Evolutionary conservation across 2,888 invertebrate genomes (phyloP).

Genomic region (Andrena hattorfiana): DNA sequence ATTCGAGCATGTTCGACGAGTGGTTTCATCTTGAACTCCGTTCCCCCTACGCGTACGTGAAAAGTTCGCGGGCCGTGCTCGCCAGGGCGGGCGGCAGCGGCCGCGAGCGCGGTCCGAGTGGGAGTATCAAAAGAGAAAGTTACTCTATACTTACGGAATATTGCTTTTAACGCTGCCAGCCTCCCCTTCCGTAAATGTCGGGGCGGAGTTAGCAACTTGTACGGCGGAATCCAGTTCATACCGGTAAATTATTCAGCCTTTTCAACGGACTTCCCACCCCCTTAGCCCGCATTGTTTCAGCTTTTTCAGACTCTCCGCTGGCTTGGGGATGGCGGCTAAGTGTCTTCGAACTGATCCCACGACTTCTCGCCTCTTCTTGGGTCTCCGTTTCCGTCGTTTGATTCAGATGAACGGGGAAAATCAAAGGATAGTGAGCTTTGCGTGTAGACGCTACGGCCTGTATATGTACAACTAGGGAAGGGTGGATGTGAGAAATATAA

Average conservation of each 20-base stretch:
- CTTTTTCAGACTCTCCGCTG: constrained; percentile 6
- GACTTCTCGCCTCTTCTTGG: background rate
- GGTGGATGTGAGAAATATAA: too few species aligned
- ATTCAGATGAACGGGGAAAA: background rate
- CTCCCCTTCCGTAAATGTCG: constrained; percentile 66
- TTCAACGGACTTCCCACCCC: constrained; percentile 51
- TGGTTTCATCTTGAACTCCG: constrained; percentile 74
- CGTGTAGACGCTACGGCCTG: too few species aligned
- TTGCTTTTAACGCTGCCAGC: constrained; percentile 74
- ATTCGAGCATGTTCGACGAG: constrained; percentile 69
- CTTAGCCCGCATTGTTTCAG: constrained; percentile 44
- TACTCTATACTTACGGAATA: constrained; percentile 74
- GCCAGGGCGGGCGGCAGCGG: constrained; percentile 34
- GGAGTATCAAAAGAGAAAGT: constrained; percentile 75
- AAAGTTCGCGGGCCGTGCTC: constrained; percentile 64
- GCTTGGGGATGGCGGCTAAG: background rate
- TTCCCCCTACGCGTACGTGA: constrained; percentile 42
- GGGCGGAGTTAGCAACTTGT: constrained; percentile 74
- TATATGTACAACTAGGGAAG: too few species aligned
- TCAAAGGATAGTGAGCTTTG: background rate
- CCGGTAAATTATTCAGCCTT: constrained; percentile 73
- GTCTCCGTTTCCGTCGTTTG: background rate
- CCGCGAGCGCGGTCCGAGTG: constrained; percentile 65
- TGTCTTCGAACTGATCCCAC: background rate
- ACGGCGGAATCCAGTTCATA: constrained; percentile 71